Evolutionary conservation across 1,140 invertebrate species (phyloP), one percentile per base, ranked within the genome.

Genomic region (Aporrectodea caliginosa): DNA sequence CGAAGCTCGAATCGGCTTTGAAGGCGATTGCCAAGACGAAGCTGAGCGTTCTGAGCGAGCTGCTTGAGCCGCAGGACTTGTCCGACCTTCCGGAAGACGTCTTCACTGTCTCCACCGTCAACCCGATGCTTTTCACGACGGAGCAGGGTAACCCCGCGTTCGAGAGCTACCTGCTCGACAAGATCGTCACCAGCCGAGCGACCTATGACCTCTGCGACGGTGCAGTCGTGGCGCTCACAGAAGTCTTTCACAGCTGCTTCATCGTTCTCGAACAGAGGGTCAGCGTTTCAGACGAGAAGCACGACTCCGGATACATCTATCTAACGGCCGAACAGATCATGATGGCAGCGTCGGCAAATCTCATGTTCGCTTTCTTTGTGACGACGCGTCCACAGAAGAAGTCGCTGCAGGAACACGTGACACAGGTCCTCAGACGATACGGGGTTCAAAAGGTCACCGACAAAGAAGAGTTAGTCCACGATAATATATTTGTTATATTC

Each of bases 231-330:
- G 86, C 85, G 6, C 73, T 88, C 30, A 88, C 86, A 16, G 87
- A 88, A 76, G 84, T 88, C 1, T 88, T 87, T 77, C 87, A 87
- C 81, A 87, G 87, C 79, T 88, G 87, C 83, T 29, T 27, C 43
- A 87, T 85, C 80, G 85, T 88, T 32, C 82, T 85, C 70, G 86
- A 87, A 31, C 86, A 88, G 79, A 79, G 83, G n/a, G 79, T 84
- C 33, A 83, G 83, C 30, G 75, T 81, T 0, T 77, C 74, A 1
- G 84, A 85, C 2, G 75, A 69, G 12, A 78, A 82, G 35, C 85
- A 87, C n/a, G 86, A 87, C 27, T 85, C 86, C 1, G 87, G 86
- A 1, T 87, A 84, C 71, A 88, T 88, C 73, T 86, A 84, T 81
- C 79, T 88, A 16, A 81, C 83, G n/a, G 84, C 84, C 69, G 86